These are phyloP conservation scores for Athrips mouffetella DNA, from an alignment of 2,888 invertebrate species.

Conservation along the genomic window DNA sequence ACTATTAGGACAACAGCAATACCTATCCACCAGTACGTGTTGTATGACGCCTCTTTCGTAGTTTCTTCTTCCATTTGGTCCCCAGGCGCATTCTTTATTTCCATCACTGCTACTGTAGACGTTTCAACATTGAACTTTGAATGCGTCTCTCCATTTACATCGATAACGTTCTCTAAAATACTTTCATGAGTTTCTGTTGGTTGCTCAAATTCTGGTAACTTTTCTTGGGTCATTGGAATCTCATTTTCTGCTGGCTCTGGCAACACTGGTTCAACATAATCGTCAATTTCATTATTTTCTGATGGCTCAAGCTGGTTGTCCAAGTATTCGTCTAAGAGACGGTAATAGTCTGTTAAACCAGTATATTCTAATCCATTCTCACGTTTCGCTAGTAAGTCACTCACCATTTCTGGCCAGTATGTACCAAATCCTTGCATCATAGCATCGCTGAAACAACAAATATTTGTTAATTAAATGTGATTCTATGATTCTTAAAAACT, in stretches of 20 bases:
- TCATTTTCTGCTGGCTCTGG: slow-evolving; percentile 48
- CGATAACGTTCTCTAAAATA: slow-evolving; percentile 51
- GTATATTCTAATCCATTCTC: slow-evolving; percentile 70
- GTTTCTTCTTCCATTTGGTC: slow-evolving; percentile 44
- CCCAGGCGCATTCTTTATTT: slow-evolving; percentile 59
- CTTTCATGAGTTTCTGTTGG: slow-evolving; percentile 28
- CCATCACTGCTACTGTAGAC: slow-evolving; percentile 67
- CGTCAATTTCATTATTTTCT: slow-evolving; percentile 42
- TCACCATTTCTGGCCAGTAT: slow-evolving; percentile 70
- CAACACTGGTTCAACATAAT: slow-evolving; percentile 54
- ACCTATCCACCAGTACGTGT: slow-evolving; percentile 73
- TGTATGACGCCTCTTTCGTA: slow-evolving; percentile 65
- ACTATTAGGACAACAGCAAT: slow-evolving; percentile 65
- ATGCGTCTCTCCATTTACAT: slow-evolving; percentile 49
- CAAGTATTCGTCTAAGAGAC: slow-evolving; percentile 74
- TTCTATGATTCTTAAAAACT: neutral
- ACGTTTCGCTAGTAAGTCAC: slow-evolving; percentile 64
- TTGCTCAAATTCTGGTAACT: slow-evolving; percentile 11
- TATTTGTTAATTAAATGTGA: neutral
- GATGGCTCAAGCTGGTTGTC: slow-evolving; percentile 65
- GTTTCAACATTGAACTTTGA: slow-evolving; percentile 56
- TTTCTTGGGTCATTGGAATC: slow-evolving; percentile 35
- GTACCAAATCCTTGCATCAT: slow-evolving; percentile 68
- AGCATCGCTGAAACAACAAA: slow-evolving; percentile 47
- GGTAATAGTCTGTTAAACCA: slow-evolving; percentile 76